A percentile compares a stretch with the other conserved stretches of the same genome.
Evolutionary conservation across 1,140 invertebrate genomes (phyloP).

Genomic region (Trichonephila clavata): DNA sequence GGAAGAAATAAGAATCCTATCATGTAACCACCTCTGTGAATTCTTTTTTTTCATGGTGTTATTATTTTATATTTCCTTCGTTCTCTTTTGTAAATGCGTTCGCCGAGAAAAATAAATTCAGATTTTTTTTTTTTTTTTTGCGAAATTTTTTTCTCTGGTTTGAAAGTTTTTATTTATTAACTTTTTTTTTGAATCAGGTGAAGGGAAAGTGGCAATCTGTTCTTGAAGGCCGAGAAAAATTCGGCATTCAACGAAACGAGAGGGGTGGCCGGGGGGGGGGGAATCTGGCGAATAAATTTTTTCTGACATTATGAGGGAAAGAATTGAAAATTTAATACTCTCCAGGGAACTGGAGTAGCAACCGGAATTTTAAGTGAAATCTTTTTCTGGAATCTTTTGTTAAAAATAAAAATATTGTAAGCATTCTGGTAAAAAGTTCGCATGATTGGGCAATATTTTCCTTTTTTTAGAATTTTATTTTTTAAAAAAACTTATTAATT

Average conservation of each 20-base stretch:
- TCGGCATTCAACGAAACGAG: neutral
- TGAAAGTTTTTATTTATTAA: no score
- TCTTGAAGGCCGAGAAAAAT: neutral
- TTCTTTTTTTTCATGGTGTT: neutral
- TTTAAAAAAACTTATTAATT: no score
- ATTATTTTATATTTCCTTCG: neutral
- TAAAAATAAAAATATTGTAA: neutral
- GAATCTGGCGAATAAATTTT: neutral
- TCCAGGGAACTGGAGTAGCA: neutral
- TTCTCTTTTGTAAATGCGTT: neutral
- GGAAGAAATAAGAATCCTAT: conserved; percentile 12
- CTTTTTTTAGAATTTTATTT: no score
- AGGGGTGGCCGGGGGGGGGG: no score
- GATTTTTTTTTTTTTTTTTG: conserved; percentile 28
- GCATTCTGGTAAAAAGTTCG: neutral
- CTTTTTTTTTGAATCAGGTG: neutral
- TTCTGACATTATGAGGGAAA: conserved; percentile 15
- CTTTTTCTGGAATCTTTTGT: neutral
- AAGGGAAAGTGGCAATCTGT: conserved; percentile 22
- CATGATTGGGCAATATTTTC: no score
- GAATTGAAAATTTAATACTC: neutral
- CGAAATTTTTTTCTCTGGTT: neutral
- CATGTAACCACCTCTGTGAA: conserved; percentile 4
- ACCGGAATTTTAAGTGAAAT: neutral
- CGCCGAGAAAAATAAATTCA: neutral